A percentile compares a stretch with the other conserved stretches of the same genome.
These are phyloP conservation scores for Nyctereutes procyonoides DNA, from an alignment of 2,113 vertebrate genomes.

Conservation along the genomic window DNA sequence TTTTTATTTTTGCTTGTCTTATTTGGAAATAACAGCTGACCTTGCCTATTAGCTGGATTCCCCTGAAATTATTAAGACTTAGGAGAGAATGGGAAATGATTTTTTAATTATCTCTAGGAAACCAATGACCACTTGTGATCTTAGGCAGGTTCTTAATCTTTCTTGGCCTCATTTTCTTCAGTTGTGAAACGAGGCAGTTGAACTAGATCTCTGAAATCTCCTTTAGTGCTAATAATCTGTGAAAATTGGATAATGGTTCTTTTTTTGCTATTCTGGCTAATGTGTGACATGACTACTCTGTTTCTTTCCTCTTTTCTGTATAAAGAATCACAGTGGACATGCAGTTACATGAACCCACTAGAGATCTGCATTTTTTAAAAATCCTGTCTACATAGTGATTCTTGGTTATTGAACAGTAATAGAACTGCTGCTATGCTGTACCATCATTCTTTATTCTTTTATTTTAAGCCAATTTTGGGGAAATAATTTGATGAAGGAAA, in stretches of 20 bases:
- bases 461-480: neutral
- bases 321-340: neutral
- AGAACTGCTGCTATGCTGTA: neutral
- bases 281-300: neutral
- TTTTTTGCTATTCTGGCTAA: neutral
- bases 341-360: neutral
- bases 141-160: constrained; percentile 47
- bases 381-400: neutral
- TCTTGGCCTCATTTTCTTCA: constrained; percentile 32
- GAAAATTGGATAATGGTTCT: constrained; percentile 16
- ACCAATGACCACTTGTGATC: neutral
- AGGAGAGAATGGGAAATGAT: constrained; percentile 9
- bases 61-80: constrained; percentile 54
- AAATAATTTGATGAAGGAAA: constrained; percentile 34
- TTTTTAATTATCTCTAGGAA: constrained; percentile 27
- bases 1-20: constrained; percentile 26
- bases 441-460: constrained; percentile 22
- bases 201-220: neutral
- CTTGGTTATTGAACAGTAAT: neutral
- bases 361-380: neutral
- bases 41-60: neutral
- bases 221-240: neutral
- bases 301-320: constrained; percentile 8
- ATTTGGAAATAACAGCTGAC: constrained; percentile 14
- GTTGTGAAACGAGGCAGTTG: constrained; percentile 39